Evolutionary conservation across 2,888 invertebrate species (phyloP).

Genomic region (Pheosia gnoma): DNA sequence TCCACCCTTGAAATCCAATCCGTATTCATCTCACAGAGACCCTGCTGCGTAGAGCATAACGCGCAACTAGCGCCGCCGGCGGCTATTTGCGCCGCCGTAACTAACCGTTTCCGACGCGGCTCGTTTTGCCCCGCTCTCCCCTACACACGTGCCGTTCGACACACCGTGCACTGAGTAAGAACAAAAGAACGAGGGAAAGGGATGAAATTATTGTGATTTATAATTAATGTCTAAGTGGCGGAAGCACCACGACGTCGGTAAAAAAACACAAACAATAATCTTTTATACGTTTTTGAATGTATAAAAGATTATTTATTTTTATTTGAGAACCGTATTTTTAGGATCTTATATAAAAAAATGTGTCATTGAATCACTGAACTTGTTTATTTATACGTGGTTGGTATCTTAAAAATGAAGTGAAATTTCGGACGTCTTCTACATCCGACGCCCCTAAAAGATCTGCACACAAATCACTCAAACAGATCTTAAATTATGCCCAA

Average conservation of each 20-base stretch:
- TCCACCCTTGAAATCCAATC: constrained; percentile 13
- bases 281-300: too few species aligned
- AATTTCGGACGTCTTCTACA: background rate
- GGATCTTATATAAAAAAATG: too few species aligned
- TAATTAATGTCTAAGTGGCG: background rate
- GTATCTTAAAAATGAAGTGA: background rate
- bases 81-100: constrained; percentile 51
- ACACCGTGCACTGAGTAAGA: constrained; percentile 12
- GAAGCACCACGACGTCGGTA: too few species aligned
- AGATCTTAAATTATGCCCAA: background rate
- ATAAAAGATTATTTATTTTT: too few species aligned
- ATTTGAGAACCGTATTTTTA: too few species aligned
- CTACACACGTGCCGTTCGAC: constrained; percentile 35
- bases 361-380: too few species aligned
- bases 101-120: constrained; percentile 56
- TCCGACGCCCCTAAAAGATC: background rate
- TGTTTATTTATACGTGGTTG: too few species aligned
- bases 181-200: constrained; percentile 4
- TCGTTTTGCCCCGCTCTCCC: constrained; percentile 41
- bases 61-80: constrained; percentile 42
- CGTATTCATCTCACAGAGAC: constrained; percentile 35
- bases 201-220: constrained; percentile 17
- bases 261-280: too few species aligned
- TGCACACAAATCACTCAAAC: background rate
- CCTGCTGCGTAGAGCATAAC: constrained; percentile 24